Evolutionary conservation across 2,888 invertebrate species (phyloP).

Genomic region (Leptodirus hochenwartii): DNA sequence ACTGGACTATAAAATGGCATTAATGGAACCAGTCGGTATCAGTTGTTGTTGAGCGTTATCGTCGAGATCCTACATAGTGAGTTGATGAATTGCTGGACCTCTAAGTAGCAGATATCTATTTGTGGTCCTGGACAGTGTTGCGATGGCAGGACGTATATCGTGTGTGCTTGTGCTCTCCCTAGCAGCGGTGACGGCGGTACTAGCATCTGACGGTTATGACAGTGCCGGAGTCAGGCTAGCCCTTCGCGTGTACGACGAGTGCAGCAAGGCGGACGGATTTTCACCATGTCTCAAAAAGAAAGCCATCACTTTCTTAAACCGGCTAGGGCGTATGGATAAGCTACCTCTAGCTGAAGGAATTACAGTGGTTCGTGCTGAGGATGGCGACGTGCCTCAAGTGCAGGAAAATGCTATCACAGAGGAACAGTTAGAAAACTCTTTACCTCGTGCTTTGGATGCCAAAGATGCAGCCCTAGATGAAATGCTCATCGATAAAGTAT

Average conservation of each 20-base stretch:
- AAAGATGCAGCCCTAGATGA: conserved; percentile 48
- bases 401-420: conserved; percentile 32
- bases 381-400: conserved; percentile 14
- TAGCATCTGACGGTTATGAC: conserved; percentile 22
- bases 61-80: conserved; percentile 13
- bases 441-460: conserved; percentile 46
- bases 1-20: conserved; percentile 22
- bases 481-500: conserved; percentile 51
- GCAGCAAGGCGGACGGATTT: conserved; percentile 48
- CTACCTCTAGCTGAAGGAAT: conserved; percentile 44
- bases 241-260: conserved; percentile 60
- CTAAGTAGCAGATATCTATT: background rate
- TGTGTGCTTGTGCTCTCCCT: conserved; percentile 20
- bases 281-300: conserved; percentile 65
- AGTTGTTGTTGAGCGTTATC: conserved; percentile 20
- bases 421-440: conserved; percentile 46
- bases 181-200: conserved; percentile 16
- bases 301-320: conserved; percentile 59
- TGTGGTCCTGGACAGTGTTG: too few relatives aligned
- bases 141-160: conserved; percentile 16
- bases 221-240: conserved; percentile 44
- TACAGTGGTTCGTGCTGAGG: conserved; percentile 39
- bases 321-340: conserved; percentile 51
- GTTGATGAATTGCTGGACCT: conserved; percentile 11
- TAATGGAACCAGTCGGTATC: conserved; percentile 20